A percentile compares a stretch with the other conserved stretches of the same genome.
Evolutionary conservation across 2,888 invertebrate genomes (phyloP).

Genomic region (Euplagia quadripunctaria): DNA sequence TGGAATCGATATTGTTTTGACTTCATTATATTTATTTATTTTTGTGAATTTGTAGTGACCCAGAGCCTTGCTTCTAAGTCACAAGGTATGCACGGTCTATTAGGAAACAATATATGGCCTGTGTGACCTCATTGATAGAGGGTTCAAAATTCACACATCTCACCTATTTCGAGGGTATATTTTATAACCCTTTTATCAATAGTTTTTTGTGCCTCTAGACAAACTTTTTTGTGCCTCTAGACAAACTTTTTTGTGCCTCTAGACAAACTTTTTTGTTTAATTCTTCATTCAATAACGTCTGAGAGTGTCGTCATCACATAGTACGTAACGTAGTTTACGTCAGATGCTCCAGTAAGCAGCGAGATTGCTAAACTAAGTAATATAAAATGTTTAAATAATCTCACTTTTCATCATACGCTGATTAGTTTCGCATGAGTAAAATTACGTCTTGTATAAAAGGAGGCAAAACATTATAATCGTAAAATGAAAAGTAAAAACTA

Average conservation of each 20-base stretch:
- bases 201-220: neutral
- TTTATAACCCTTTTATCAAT: too few relatives aligned
- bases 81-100: neutral
- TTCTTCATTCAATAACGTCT: neutral
- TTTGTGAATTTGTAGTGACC: neutral
- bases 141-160: too few relatives aligned
- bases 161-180: too few relatives aligned
- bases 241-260: neutral
- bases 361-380: constrained; percentile 21
- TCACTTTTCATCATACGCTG: constrained; percentile 37
- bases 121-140: too few relatives aligned
- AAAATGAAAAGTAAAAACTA: constrained; percentile 6
- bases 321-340: neutral
- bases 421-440: constrained; percentile 44
- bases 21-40: neutral
- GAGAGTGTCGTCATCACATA: neutral
- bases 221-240: neutral
- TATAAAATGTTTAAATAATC: constrained; percentile 34
- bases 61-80: neutral
- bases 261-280: neutral
- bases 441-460: constrained; percentile 7
- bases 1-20: neutral
- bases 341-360: constrained; percentile 21
- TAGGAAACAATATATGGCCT: too few relatives aligned
- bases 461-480: neutral